phyloP scores from a whole-genome alignment of 1,140 invertebrate species.

The Pentalonia nigronervosa region DNA sequence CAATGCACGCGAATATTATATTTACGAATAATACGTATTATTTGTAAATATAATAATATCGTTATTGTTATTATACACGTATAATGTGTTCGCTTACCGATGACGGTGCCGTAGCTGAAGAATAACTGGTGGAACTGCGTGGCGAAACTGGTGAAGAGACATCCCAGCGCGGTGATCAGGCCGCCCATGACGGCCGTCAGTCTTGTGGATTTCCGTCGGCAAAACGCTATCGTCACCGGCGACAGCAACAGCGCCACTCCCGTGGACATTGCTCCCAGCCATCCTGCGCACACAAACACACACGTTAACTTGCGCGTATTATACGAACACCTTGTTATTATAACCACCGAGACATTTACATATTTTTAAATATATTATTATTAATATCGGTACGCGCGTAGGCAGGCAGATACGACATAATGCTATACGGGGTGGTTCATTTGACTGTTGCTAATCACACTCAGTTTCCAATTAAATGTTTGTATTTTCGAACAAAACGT shows the following conservation, averaged over 20 bases:
- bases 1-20: too few species aligned
- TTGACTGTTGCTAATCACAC: too few species aligned
- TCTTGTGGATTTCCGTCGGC: constrained; percentile 83
- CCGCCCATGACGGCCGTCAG: constrained; percentile 89
- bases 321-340: constrained; percentile 33
- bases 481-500: too few species aligned
- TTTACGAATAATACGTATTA: too few species aligned
- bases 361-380: constrained; percentile 40
- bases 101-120: constrained; percentile 79
- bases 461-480: not conserved
- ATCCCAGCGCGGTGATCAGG: constrained; percentile 83
- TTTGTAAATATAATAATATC: too few species aligned
- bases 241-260: constrained; percentile 81
- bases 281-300: constrained; percentile 71
- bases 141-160: constrained; percentile 87
- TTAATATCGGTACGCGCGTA: not conserved
- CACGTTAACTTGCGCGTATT: not conserved
- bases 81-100: constrained; percentile 66
- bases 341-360: constrained; percentile 6
- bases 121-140: constrained; percentile 88
- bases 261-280: constrained; percentile 83
- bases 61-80: too few species aligned
- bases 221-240: constrained; percentile 84
- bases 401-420: not conserved
- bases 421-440: not conserved